Percentiles rank a stretch among this genome's conserved stretches.
phyloP scores from a whole-genome alignment of 2,797 vertebrate genomes.

The Arrhamphus sclerolepis region DNA sequence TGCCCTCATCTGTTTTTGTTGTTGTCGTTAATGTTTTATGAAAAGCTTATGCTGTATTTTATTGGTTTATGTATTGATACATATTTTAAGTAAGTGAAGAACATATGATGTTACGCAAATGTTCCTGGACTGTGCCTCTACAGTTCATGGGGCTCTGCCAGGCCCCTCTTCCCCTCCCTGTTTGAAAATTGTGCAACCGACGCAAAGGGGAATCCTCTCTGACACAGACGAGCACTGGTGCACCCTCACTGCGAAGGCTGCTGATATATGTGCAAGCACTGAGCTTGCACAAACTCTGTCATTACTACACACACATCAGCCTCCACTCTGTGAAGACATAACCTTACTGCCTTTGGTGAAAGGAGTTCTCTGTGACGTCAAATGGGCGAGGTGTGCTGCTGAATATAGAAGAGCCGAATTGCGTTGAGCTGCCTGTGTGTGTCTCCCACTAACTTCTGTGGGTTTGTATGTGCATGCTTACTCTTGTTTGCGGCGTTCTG shows the following conservation, averaged over 20 bases:
- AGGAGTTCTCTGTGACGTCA: constrained; percentile 74
- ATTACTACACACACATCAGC: constrained; percentile 46
- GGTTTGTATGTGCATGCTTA: constrained; percentile 56
- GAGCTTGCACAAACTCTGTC: constrained; percentile 56
- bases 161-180: constrained; percentile 31
- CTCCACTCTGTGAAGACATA: constrained; percentile 51
- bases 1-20: constrained; percentile 12
- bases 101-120: constrained; percentile 10
- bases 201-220: constrained; percentile 79
- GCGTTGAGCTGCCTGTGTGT: constrained; percentile 58
- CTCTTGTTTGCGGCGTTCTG: constrained; percentile 43
- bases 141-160: constrained; percentile 24
- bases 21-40: constrained; percentile 1
- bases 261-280: constrained; percentile 64
- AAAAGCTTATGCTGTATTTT: not conserved
- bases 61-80: not conserved
- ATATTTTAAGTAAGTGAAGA: constrained; percentile 7
- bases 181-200: constrained; percentile 58
- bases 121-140: constrained; percentile 16
- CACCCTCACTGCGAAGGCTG: constrained; percentile 42
- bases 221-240: constrained; percentile 59
- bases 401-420: constrained; percentile 70
- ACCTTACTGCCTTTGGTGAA: constrained; percentile 63
- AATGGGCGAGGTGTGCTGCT: constrained; percentile 52
- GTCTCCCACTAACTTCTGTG: constrained; percentile 60